These are phyloP conservation scores for Nestor notabilis DNA, from an alignment of 2,113 vertebrate species.

Conservation along the genomic window DNA sequence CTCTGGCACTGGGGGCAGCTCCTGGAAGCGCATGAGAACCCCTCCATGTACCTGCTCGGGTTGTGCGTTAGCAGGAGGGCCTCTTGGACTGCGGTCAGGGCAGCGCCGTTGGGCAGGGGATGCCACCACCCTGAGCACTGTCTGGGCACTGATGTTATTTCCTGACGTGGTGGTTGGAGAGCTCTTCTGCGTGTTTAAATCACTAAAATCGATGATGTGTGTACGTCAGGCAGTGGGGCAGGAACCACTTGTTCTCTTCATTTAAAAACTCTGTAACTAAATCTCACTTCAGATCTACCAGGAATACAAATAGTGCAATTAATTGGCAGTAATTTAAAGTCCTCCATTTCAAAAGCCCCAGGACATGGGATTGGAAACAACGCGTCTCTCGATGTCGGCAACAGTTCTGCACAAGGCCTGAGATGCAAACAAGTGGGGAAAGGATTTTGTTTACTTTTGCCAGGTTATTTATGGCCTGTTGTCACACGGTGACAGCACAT, in stretches of 20 bases:
- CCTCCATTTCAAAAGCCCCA: background rate
- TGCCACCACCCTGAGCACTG: background rate
- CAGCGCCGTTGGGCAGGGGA: background rate
- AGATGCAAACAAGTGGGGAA: background rate
- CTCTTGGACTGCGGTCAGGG: background rate
- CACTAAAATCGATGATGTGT: background rate
- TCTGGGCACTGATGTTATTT: background rate
- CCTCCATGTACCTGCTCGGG: background rate
- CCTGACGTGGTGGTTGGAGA: background rate
- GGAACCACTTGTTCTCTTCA: background rate
- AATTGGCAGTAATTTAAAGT: slow-evolving; percentile 62
- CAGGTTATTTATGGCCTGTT: background rate
- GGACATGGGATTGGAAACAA: background rate
- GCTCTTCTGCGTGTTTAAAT: slow-evolving; percentile 5
- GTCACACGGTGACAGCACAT: background rate
- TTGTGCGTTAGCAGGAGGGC: background rate
- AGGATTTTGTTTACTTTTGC: background rate
- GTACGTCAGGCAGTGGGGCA: background rate
- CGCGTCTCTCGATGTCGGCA: background rate
- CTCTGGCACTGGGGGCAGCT: background rate
- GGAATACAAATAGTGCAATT: slow-evolving; percentile 68
- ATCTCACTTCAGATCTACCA: slow-evolving; percentile 39
- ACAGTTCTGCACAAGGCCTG: background rate
- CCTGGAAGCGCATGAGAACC: background rate
- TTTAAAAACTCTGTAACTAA: slow-evolving; percentile 52